Evolutionary conservation across 2,113 vertebrate genomes (phyloP), one percentile per base, ranked within the genome.

Genomic region (Cottus gobio): DNA sequence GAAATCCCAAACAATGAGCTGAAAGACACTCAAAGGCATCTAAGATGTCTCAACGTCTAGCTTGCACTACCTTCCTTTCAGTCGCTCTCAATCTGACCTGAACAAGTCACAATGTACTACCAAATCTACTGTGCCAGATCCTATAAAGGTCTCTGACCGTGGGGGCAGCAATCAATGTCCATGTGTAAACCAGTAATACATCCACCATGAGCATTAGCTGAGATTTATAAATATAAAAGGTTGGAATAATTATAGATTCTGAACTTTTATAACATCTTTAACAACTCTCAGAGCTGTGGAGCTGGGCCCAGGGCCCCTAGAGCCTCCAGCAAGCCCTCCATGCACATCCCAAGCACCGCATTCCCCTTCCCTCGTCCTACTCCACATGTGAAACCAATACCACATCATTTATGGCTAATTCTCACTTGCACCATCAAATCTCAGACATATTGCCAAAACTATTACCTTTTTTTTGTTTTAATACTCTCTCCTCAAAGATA

Each of bases 361-460:
- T 75, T 87, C 81, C 79, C 83, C 60, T 81, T 20, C 80, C 77
- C 83, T 82, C 73, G 82, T 81, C 54, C 48, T 80, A 28, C 65
- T 76, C 87, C 93, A 94, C 89, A 93, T 95, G 91, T 94, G 94
- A 93, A 95, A 94, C 94, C 88, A 90, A 95, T 94, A 93, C 90
- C 66, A 75, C 85, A 68, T 87, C 89, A 84, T 93, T 94, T 93
- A 93, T 92, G 77, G 84, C 76, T 85, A 84, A 86, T 90, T 92
- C 93, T 93, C 91, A 70, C 85, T 89, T 87, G 90, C 82, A 76
- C 91, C 80, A 89, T 95, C 90, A 94, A 93, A 93, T 90, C 82
- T 87, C 79, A 90, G 88, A 79, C 81, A 84, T 73, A 84, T 90
- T 94, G 90, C 87, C 91, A 90, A 89, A 93, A 88, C 82, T 78